Conservation (phyloP, 2,888 invertebrate genomes). For the Agelastica alni region DNA sequence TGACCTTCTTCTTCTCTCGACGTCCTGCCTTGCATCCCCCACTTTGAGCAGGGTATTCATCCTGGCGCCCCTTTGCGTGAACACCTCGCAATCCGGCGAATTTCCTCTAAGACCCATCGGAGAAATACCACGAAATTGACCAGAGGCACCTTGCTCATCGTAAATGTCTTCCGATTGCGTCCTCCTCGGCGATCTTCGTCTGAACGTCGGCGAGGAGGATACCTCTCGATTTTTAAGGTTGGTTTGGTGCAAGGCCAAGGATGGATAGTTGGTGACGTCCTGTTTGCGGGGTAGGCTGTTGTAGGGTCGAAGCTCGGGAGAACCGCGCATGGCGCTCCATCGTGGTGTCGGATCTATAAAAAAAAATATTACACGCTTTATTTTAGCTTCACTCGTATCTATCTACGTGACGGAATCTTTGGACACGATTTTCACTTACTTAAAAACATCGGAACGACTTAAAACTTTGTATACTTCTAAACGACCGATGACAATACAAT, state of each 20-base stretch:
- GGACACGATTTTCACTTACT: no score
- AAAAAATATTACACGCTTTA: no score
- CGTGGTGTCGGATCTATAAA: constrained; percentile 60
- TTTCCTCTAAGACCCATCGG: background rate
- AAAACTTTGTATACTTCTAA: no score
- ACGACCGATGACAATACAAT: no score
- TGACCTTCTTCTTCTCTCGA: constrained; percentile 26
- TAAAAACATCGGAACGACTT: no score
- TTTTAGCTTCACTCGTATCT: no score
- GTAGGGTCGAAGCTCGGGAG: constrained; percentile 63
- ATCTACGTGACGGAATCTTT: no score
- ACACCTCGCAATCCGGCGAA: constrained; percentile 5
- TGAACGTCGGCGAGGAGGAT: constrained; percentile 13
- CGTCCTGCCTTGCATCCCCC: constrained; percentile 40
- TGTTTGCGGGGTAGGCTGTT: constrained; percentile 65
- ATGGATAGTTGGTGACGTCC: constrained; percentile 56
- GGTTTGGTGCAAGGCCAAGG: constrained; percentile 46
- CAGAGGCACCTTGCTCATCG: constrained; percentile 33
- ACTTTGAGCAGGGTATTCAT: constrained; percentile 52
- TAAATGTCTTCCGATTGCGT: constrained; percentile 54
- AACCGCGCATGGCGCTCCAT: constrained; percentile 60
- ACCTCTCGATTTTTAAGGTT: constrained; percentile 32
- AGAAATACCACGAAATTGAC: background rate
- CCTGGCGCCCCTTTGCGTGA: constrained; percentile 38
- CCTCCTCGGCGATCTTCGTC: constrained; percentile 40